These are phyloP conservation scores for Machaerirhynchus nigripectus DNA, from an alignment of 2,113 vertebrate genomes.

Conservation along the genomic window DNA sequence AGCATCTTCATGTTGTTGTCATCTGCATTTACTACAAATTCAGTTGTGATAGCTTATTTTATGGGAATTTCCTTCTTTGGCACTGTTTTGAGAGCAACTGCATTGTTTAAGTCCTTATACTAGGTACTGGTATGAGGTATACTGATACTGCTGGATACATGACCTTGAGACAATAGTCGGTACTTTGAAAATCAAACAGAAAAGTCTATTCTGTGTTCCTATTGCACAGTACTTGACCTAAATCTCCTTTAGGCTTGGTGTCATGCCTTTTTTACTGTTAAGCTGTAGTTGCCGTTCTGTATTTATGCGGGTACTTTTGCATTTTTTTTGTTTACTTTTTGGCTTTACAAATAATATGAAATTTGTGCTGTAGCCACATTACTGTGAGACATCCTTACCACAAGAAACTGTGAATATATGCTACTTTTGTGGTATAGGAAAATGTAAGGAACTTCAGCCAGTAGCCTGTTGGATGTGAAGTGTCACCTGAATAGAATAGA, in stretches of 20 bases:
- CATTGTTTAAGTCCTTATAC: not conserved
- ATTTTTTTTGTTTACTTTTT: not conserved
- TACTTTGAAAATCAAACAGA: not conserved
- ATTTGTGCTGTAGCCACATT: not conserved
- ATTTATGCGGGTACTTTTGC: accelerated
- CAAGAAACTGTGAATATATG: not conserved
- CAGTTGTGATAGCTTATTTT: not conserved
- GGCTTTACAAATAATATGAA: not conserved
- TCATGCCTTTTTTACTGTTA: not conserved
- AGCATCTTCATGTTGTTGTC: accelerated
- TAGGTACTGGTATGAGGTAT: not conserved
- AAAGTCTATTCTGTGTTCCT: not conserved
- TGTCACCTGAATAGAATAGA: not conserved
- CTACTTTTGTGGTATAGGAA: not conserved
- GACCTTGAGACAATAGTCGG: not conserved
- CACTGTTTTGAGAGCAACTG: not conserved
- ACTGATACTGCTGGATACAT: not conserved
- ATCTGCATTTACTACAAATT: not conserved
- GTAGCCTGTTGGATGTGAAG: not conserved
- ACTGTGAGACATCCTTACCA: not conserved
- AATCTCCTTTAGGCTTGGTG: not conserved
- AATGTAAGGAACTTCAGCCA: not conserved
- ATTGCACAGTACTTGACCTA: not conserved
- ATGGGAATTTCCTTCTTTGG: not conserved
- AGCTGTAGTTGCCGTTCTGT: not conserved